These are phyloP conservation scores for Dromococcyx pavoninus DNA, from an alignment of 2,797 vertebrate genomes.

Conservation along the genomic window DNA sequence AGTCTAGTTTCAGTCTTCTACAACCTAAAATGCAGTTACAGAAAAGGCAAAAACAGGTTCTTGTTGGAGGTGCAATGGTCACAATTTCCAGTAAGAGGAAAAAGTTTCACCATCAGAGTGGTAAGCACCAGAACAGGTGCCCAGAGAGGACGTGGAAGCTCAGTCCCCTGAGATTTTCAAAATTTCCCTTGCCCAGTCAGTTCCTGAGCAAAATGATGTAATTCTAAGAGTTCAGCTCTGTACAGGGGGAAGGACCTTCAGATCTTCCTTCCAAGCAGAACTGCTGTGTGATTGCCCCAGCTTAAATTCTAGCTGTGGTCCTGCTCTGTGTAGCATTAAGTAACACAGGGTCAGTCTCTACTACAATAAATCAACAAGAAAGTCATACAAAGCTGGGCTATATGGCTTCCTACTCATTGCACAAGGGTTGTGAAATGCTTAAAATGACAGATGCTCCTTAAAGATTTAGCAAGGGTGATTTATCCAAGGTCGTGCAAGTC, in stretches of 20 bases:
- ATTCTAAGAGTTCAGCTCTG: neutral
- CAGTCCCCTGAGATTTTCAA: neutral
- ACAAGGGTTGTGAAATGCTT: neutral
- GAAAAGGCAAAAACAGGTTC: neutral
- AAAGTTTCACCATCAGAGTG: neutral
- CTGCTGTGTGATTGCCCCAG: neutral
- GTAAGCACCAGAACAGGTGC: neutral
- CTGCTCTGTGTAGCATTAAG: neutral
- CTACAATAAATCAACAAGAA: neutral
- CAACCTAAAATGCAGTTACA: neutral
- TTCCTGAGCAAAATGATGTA: neutral
- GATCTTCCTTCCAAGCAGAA: neutral
- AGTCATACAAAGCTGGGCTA: neutral
- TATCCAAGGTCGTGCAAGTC: neutral
- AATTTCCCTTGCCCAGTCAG: neutral
- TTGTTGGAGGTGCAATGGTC: neutral
- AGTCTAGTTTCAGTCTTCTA: neutral
- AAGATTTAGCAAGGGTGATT: neutral
- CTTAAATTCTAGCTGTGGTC: neutral
- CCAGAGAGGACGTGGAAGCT: neutral
- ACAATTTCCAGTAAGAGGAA: neutral
- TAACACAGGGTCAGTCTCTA: neutral
- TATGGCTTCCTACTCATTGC: neutral
- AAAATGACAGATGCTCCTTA: neutral
- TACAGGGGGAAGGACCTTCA: neutral